These are phyloP conservation scores for Craseonycteris thonglongyai DNA, from an alignment of 2,113 vertebrate genomes.

Conservation along the genomic window DNA sequence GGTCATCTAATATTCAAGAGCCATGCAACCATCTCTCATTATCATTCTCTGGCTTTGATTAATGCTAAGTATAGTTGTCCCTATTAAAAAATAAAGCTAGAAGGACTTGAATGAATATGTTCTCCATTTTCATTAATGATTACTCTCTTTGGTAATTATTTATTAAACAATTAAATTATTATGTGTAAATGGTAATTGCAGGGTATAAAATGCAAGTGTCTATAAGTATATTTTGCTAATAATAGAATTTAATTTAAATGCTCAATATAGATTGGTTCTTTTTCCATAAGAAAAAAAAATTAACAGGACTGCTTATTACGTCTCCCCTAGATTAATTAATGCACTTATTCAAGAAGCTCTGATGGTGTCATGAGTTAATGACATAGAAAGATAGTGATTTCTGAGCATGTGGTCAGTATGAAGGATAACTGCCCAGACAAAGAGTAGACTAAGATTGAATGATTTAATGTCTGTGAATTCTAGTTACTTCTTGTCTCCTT, in stretches of 20 bases:
- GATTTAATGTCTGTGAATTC: neutral
- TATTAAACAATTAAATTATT: conserved; percentile 75
- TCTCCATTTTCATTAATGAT: conserved; percentile 72
- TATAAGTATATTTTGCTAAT: conserved; percentile 63
- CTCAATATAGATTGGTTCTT: conserved; percentile 55
- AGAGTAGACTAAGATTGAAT: neutral
- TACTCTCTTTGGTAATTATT: conserved; percentile 71
- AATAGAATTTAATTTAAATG: conserved; percentile 67
- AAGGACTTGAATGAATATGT: conserved; percentile 64
- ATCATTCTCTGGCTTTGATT: conserved; percentile 58
- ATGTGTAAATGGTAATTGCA: conserved; percentile 70
- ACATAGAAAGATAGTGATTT: conserved; percentile 45
- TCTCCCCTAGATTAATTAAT: conserved; percentile 68
- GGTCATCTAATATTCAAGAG: conserved; percentile 36
- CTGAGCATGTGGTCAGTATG: conserved; percentile 34
- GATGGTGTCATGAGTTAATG: conserved; percentile 54
- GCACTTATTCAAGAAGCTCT: conserved; percentile 68
- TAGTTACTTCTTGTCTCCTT: neutral
- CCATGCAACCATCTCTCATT: conserved; percentile 45
- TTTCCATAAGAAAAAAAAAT: conserved; percentile 32
- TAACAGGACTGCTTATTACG: conserved; percentile 34
- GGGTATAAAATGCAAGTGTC: conserved; percentile 69
- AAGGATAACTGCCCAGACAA: neutral
- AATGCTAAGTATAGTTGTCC: conserved; percentile 56
- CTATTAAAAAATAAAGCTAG: conserved; percentile 64